Percentiles rank a stretch among this genome's conserved stretches.
Evolutionary conservation across 2,113 vertebrate species (phyloP).

Genomic region (Clarias batrachus): DNA sequence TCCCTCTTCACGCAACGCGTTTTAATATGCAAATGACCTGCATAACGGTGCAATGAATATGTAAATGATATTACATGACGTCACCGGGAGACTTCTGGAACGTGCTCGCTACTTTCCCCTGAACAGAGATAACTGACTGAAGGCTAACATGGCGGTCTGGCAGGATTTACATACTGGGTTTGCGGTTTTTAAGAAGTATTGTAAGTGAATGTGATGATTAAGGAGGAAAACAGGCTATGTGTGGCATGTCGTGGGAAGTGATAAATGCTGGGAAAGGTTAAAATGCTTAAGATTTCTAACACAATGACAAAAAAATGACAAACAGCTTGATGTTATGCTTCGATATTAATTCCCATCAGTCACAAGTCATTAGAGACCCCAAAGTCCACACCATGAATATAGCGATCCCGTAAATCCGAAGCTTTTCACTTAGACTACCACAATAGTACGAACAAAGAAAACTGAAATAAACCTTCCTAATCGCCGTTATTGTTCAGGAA

Average conservation of each 20-base stretch:
- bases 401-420: not conserved
- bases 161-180: not conserved
- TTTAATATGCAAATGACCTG: not conserved
- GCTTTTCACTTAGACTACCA: not conserved
- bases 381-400: constrained; percentile 44
- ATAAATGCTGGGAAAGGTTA: not conserved
- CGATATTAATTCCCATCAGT: not conserved
- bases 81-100: not conserved
- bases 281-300: not conserved
- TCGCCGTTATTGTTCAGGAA: constrained; percentile 22
- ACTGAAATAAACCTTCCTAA: not conserved
- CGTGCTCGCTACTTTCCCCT: constrained; percentile 4
- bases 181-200: not conserved
- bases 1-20: not conserved
- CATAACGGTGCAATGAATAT: not conserved
- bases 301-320: not conserved
- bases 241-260: not conserved
- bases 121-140: not conserved
- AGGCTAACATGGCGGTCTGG: not conserved
- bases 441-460: not conserved
- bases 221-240: not conserved
- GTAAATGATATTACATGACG: not conserved
- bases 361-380: constrained; percentile 36
- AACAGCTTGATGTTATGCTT: not conserved
- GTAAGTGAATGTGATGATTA: not conserved